Evolutionary conservation across 2,888 invertebrate genomes (phyloP).

Genomic region (Hymenopus coronatus): DNA sequence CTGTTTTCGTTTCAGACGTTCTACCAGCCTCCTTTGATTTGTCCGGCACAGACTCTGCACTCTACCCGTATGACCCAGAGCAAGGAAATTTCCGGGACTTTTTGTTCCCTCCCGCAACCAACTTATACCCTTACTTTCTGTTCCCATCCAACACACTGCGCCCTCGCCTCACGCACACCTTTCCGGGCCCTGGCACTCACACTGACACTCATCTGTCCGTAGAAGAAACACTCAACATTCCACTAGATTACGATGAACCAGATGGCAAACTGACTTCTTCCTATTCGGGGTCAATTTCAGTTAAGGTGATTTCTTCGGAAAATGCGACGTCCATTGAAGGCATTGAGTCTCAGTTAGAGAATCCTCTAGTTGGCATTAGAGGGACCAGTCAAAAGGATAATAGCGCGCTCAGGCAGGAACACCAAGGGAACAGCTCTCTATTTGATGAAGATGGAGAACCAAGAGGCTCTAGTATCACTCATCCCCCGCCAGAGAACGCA

Average conservation of each 20-base stretch:
- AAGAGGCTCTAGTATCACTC: constrained; percentile 32
- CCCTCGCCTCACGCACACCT: constrained; percentile 42
- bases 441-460: constrained; percentile 34
- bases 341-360: constrained; percentile 57
- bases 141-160: constrained; percentile 50
- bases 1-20: constrained; percentile 58
- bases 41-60: constrained; percentile 58
- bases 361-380: constrained; percentile 51
- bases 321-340: constrained; percentile 57
- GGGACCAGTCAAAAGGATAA: constrained; percentile 56
- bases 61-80: constrained; percentile 54
- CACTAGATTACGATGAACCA: constrained; percentile 41
- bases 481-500: constrained; percentile 30
- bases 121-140: constrained; percentile 59
- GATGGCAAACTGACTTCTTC: constrained; percentile 41
- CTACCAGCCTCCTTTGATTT: constrained; percentile 53
- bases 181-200: constrained; percentile 29
- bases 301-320: constrained; percentile 60
- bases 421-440: constrained; percentile 31
- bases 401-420: constrained; percentile 48
- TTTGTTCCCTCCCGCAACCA: constrained; percentile 55
- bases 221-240: constrained; percentile 50
- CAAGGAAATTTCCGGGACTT: constrained; percentile 56
- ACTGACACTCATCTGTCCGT: constrained; percentile 42
- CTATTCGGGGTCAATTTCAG: constrained; percentile 50